Conservation (phyloP, 2,888 invertebrate species). For the Drosophila histrio region DNA sequence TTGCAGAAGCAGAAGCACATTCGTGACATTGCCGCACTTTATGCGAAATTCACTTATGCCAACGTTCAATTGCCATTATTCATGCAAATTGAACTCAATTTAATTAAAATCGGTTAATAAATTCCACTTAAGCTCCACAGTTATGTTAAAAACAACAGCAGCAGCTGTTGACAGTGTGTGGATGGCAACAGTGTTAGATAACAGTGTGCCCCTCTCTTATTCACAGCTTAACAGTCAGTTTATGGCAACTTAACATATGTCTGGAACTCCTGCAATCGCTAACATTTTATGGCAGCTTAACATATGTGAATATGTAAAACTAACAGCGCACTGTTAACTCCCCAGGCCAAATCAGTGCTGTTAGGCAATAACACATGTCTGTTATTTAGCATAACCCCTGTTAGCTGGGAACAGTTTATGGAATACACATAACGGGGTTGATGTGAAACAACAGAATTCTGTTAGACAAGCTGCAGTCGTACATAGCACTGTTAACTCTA, state of each 20-base stretch:
- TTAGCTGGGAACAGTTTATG: constrained; percentile 56
- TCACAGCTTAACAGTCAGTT: constrained; percentile 7
- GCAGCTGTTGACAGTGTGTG: not conserved
- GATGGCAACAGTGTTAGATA: not conserved
- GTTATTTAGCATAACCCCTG: constrained; percentile 24
- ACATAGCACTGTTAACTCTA: not conserved
- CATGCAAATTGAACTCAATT: constrained; percentile 54
- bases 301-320: no score
- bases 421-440: constrained; percentile 41
- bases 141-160: constrained; percentile 6
- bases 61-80: constrained; percentile 44
- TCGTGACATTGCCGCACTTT: constrained; percentile 4
- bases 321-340: constrained; percentile 16
- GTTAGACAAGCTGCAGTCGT: not conserved
- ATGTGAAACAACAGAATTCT: constrained; percentile 2
- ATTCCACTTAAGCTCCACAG: constrained; percentile 17
- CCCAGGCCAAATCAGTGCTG: not conserved
- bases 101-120: constrained; percentile 42
- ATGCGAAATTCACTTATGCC: constrained; percentile 47
- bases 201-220: not conserved
- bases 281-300: not conserved
- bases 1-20: not conserved
- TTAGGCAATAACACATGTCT: not conserved
- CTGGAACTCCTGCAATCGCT: not conserved
- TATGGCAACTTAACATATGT: constrained; percentile 25